These are phyloP conservation scores for Phalera bucephala DNA, from an alignment of 2,888 invertebrate species.

Conservation along the genomic window DNA sequence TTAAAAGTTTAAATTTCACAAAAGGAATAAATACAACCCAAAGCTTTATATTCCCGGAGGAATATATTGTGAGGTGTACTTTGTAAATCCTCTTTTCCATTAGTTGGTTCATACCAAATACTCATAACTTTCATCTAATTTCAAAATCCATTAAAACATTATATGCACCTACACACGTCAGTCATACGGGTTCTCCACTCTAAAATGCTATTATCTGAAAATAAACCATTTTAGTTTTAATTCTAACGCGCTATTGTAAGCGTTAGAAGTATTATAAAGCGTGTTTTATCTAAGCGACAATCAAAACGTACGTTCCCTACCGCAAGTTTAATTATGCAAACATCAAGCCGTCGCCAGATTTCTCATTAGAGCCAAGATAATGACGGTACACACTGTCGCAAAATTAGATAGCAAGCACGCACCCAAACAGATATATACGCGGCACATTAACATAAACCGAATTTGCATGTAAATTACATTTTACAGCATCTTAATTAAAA, in stretches of 20 bases:
- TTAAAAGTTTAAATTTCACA: no score
- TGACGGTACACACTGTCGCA: constrained; percentile 83
- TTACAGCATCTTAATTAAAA: constrained; percentile 85
- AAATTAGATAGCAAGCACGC: constrained; percentile 83
- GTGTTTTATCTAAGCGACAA: constrained; percentile 77
- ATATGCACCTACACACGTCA: no score
- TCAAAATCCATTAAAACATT: no score
- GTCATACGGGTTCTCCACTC: no score
- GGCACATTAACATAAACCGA: constrained; percentile 84
- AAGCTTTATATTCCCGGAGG: no score
- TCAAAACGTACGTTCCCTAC: constrained; percentile 74
- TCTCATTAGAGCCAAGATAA: constrained; percentile 83
- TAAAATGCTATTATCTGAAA: no score
- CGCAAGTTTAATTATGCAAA: constrained; percentile 82
- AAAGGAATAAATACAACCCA: no score
- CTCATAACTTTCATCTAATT: no score
- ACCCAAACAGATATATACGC: constrained; percentile 83
- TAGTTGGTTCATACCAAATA: no score
- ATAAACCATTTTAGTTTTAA: not conserved
- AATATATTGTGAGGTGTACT: no score
- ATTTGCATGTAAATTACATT: constrained; percentile 85
- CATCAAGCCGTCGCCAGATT: constrained; percentile 82
- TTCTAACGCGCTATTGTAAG: constrained; percentile 8
- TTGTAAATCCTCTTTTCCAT: no score
- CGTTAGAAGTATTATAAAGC: constrained; percentile 56